A percentile compares a stretch with the other conserved stretches of the same genome.
Evolutionary conservation across 1,140 invertebrate genomes (phyloP).

Genomic region (Drosophila navojoa): DNA sequence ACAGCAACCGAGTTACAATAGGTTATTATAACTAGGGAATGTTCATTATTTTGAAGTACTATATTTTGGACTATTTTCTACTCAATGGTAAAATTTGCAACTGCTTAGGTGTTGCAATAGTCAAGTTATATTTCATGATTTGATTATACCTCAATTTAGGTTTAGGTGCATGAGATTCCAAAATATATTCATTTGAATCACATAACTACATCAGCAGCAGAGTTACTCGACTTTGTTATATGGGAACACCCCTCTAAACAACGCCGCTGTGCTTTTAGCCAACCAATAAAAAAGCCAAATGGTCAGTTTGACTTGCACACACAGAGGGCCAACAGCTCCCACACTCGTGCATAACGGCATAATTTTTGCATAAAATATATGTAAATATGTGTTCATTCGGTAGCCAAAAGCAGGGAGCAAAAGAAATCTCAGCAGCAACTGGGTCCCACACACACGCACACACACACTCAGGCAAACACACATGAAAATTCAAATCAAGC

Average conservation of each 20-base stretch:
- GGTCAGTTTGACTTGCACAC: slow-evolving; percentile 72
- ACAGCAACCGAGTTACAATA: not conserved
- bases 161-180: not conserved
- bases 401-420: slow-evolving; percentile 30
- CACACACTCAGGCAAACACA: slow-evolving; percentile 23
- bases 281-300: slow-evolving; percentile 82
- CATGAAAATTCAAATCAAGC: slow-evolving; percentile 79
- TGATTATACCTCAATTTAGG: not conserved
- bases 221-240: not conserved
- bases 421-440: slow-evolving; percentile 82
- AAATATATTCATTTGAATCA: not conserved
- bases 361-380: slow-evolving; percentile 84
- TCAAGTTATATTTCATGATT: not conserved
- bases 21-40: not conserved
- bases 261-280: slow-evolving; percentile 58
- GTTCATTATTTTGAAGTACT: not conserved
- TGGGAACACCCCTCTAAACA: not conserved
- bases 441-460: slow-evolving; percentile 45
- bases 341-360: slow-evolving; percentile 80
- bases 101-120: not conserved
- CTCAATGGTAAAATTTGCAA: not conserved
- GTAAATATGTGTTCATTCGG: slow-evolving; percentile 76
- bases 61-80: not conserved
- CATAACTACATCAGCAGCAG: no score
- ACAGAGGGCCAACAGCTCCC: slow-evolving; percentile 52